Percentiles rank a stretch among this genome's conserved stretches.
Conservation (phyloP, 2,113 vertebrate species). For the Ameiurus melas region DNA sequence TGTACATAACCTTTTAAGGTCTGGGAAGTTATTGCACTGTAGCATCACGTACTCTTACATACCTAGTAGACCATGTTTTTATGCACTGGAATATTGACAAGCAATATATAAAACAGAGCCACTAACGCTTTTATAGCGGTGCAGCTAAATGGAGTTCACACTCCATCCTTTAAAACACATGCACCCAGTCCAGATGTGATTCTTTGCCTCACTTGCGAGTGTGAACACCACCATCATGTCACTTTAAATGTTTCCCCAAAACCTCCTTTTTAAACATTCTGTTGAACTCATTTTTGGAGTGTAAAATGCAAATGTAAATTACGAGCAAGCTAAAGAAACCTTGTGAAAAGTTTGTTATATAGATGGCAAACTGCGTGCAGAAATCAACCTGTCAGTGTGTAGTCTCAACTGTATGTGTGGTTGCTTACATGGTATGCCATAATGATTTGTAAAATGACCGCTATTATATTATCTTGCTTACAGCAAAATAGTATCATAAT, state of each 20-base stretch:
- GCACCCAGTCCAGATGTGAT: background rate
- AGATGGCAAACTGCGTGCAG: background rate
- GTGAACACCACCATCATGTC: background rate
- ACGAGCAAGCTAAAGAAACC: background rate
- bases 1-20: background rate
- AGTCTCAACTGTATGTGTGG: background rate
- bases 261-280: background rate
- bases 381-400: background rate
- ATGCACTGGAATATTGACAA: background rate
- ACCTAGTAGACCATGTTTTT: background rate
- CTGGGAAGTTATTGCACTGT: background rate
- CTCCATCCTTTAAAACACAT: constrained; percentile 17
- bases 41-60: background rate
- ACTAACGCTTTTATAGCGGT: background rate
- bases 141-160: background rate
- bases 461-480: background rate
- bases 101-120: background rate
- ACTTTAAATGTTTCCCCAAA: too few relatives aligned
- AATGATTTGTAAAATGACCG: background rate
- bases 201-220: background rate
- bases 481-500: background rate
- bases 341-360: background rate
- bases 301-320: background rate
- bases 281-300: background rate
- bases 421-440: background rate